Percentiles rank a stretch among this genome's conserved stretches.
phyloP scores from a whole-genome alignment of 2,888 invertebrate species.

The Spodoptera picta region DNA sequence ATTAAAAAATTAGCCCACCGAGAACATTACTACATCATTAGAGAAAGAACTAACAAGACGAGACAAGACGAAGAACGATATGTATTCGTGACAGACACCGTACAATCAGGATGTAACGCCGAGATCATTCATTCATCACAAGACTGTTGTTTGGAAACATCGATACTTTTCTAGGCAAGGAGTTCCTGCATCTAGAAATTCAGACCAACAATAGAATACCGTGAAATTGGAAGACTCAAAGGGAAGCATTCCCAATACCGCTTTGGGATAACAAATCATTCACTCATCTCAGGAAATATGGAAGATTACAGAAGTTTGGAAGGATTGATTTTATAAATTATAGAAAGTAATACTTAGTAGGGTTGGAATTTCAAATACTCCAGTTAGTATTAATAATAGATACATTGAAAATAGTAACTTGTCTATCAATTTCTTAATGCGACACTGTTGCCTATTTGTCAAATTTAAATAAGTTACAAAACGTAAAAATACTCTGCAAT shows the following conservation, averaged over 20 bases:
- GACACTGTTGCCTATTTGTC: constrained; percentile 31
- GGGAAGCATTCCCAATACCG: constrained; percentile 20
- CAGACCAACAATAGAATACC: constrained; percentile 11
- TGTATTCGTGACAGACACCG: constrained; percentile 77
- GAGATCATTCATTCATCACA: not conserved
- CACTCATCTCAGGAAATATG: constrained; percentile 21
- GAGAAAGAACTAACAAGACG: constrained; percentile 69
- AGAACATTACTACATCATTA: constrained; percentile 66
- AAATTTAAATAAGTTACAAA: constrained; percentile 38
- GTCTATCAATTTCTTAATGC: constrained; percentile 28
- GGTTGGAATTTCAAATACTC: not conserved
- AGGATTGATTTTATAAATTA: not conserved
- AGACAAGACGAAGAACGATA: constrained; percentile 82
- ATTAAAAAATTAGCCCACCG: constrained; percentile 63
- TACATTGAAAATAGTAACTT: constrained; percentile 16
- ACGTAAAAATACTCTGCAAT: constrained; percentile 50
- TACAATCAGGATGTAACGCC: constrained; percentile 62
- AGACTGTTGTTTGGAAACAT: not conserved
- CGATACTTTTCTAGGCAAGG: constrained; percentile 10
- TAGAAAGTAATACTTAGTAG: too few relatives aligned
- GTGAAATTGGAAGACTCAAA: constrained; percentile 36
- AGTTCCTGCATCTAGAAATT: constrained; percentile 16
- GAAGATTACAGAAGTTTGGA: constrained; percentile 8
- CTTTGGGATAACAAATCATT: constrained; percentile 8
- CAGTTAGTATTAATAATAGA: constrained; percentile 10